Evolutionary conservation across 2,888 invertebrate species (phyloP).

Genomic region (Temnothorax ravouxi): DNA sequence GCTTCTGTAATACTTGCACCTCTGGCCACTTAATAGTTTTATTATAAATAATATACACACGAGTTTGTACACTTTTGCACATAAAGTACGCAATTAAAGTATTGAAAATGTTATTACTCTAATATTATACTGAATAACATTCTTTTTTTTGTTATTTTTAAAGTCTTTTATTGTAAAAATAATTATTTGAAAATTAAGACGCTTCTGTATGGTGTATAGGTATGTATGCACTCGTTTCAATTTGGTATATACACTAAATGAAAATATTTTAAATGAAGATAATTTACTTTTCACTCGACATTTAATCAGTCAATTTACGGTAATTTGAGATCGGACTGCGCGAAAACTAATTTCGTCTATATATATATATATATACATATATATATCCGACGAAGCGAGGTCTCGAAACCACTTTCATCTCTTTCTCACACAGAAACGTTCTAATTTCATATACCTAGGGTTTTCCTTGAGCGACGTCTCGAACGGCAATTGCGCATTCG

Average conservation of each 20-base stretch:
- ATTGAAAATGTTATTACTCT: not conserved
- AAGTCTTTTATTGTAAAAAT: not conserved
- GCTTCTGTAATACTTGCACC: not conserved
- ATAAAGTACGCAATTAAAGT: not conserved
- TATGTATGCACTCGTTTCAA: not conserved
- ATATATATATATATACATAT: too few relatives aligned
- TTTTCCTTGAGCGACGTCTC: not conserved
- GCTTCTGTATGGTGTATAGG: not conserved
- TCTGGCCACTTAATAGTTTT: not conserved
- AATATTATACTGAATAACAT: not conserved
- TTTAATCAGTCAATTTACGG: conserved; percentile 14
- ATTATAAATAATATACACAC: not conserved
- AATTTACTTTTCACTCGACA: not conserved
- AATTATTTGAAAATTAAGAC: not conserved
- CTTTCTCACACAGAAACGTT: conserved; percentile 13
- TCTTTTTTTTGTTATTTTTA: not conserved
- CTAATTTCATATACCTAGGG: conserved; percentile 46
- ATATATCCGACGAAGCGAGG: conserved; percentile 7
- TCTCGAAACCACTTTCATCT: conserved; percentile 33
- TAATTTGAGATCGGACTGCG: not conserved
- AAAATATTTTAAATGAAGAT: not conserved
- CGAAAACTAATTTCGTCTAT: conserved; percentile 32
- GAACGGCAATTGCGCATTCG: conserved; percentile 22
- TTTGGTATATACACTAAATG: not conserved
- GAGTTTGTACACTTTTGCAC: not conserved